phyloP scores from a whole-genome alignment of 2,888 invertebrate genomes.

The Anaspis maculata region DNA sequence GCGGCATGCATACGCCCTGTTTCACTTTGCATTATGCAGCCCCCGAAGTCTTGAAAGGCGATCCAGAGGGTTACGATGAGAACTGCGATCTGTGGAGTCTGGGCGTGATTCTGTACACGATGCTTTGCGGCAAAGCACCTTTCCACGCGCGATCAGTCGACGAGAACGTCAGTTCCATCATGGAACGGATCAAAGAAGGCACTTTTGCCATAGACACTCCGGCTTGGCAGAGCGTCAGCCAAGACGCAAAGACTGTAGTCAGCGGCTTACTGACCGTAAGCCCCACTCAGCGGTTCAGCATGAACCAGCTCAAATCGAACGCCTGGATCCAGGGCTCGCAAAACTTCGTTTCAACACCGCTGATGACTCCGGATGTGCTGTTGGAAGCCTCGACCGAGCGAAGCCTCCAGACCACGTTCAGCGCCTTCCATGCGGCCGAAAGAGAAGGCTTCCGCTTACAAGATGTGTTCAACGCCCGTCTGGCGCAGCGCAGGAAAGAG shows the following conservation, averaged over 20 bases:
- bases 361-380: constrained; percentile 54
- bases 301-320: constrained; percentile 58
- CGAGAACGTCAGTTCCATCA: constrained; percentile 66
- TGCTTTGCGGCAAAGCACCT: constrained; percentile 78
- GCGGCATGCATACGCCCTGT: constrained; percentile 70
- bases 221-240: constrained; percentile 66
- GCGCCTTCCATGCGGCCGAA: constrained; percentile 60
- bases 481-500: constrained; percentile 59
- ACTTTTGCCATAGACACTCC: constrained; percentile 64
- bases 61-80: constrained; percentile 71
- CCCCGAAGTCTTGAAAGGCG: constrained; percentile 74
- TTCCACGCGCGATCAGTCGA: constrained; percentile 66
- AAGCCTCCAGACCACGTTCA: constrained; percentile 53
- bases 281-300: constrained; percentile 60
- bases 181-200: constrained; percentile 71
- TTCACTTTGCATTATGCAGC: constrained; percentile 93
- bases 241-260: constrained; percentile 67
- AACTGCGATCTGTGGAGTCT: constrained; percentile 95
- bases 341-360: constrained; percentile 45
- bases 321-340: constrained; percentile 53
- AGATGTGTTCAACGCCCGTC: constrained; percentile 61
- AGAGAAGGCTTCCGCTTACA: constrained; percentile 65
- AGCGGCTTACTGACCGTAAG: constrained; percentile 71
- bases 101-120: constrained; percentile 73
- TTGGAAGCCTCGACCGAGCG: constrained; percentile 44